Evolutionary conservation across 2,113 vertebrate species (phyloP), one percentile per base, ranked within the genome.

Genomic region (Eupsittula cactorum): DNA sequence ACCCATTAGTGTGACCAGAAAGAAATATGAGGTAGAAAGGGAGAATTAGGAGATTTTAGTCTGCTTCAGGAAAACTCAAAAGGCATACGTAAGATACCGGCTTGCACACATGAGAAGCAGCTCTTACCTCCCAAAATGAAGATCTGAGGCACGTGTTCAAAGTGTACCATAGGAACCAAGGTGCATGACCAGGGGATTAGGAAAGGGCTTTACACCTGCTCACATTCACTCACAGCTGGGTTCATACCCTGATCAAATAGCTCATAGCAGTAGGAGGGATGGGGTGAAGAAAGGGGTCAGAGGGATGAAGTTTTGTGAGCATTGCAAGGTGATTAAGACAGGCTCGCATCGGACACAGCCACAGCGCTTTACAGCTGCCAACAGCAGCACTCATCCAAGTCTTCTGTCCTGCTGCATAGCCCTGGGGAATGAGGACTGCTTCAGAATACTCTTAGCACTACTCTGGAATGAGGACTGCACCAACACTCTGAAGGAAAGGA

Each of bases 121-220:
- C 41, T 92, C 68, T 84, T 57, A 25, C 9, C 23, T 42, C 37
- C 59, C 0, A 4, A 92, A 90, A 93, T 4, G 23, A 94, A 91
- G 92, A 95, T 95, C 92, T 80, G 89, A 95, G 74, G 60, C 86
- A 74, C 44, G 14, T 3, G 70, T 82, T 94, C 68, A 57, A 81
- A 95, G 88, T 37, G 41, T 57, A 76, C 47, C 31, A 42, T 9
- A 59, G 62, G 69, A 91, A 25, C n/a, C 11, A 57, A 94, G 88
- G 90, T 93, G 86, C 80, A 33, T 2, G 41, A 70, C 46, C 13
- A n/a, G 70, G 57, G 82, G 86, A 94, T 93, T 95, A 96, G 74
- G 75, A 60, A 76, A 28, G 29, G 74, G 53, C 47, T 95, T 92
- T 86, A 78, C 92, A 93, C 92, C 92, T 87, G 94, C 71, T 47